Base-by-base conservation (phyloP, 1,140 invertebrate species). In the Mya arenaria region DNA sequence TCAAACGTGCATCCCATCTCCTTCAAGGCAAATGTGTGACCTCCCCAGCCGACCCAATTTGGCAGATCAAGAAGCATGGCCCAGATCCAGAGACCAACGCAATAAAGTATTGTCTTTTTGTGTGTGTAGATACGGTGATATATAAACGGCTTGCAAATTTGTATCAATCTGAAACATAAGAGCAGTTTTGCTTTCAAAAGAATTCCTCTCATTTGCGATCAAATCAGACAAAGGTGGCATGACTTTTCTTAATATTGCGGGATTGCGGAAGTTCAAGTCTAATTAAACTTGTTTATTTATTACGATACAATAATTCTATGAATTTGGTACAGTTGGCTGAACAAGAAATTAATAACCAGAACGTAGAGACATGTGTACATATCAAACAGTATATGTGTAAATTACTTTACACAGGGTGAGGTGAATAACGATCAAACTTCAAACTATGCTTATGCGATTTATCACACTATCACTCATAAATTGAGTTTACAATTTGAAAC, bases 1-100 rank as follows among this genome's bases (percentile, higher is more conserved):
- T 80, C 77, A 30, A 80, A 80, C 17, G 77, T 80, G 36, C 77
- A 80, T 6, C 77, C 77, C 77, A 80, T 80, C 30, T 80, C 77
- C 23, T 80, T 80, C 19, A 80, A 34, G 19, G 63, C 77, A 32
- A 80, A 80, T 25, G 77, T 80, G 44, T 80, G 77, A 2, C 77
- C 77, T n/a, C 77, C 77, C 77, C 77, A 80, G 6, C 77, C 77
- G 1, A 80, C 1, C 77, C 77, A 80, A 39, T 80, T 80, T 44
- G 77, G 77, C 37, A 80, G 65, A 37, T 80, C 77, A 17, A 80
- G 39, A 13, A 62, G 2, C 1, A 71, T 44, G 1, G 66, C 77
- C 3, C 66, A 39, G 17, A 56, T 4, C 77, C 77, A 80, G 37
- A 80, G 36, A 23, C 41, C 52, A 4, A 80, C 36, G 41, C 77